Base-by-base conservation (phyloP, 2,888 invertebrate species). In the Tanytarsus gracilentus region DNA sequence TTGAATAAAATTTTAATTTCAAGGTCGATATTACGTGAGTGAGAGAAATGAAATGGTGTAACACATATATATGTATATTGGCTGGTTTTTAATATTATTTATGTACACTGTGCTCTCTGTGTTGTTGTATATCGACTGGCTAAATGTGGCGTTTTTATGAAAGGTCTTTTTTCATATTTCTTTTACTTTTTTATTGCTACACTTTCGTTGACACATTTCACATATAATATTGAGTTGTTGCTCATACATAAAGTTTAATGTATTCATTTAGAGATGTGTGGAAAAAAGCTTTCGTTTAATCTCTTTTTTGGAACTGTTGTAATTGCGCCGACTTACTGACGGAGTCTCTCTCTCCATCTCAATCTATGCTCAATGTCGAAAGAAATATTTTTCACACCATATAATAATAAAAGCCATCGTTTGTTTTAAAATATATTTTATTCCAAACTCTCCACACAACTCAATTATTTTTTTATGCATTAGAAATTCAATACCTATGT, bases 21-120 rank as follows among this genome's bases (percentile, higher is more conserved):
- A 58, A 58, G 58, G 58, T 58, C 58, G 58, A 44, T 48, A 40
- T 58, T 58, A 58, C 58, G 58, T 58, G 58, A 58, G 53, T 55
- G 53, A 55, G 58, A 29, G 58, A 58, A 58, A 58, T 58, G 58
- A 58, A 58, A 58, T 58, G 58, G 58, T 58, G 58, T 58, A 39
- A 49, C 49, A 49, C 40, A 30, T 8, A 33, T 33, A 14, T 3
- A 33, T 18, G 23, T 44, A 44, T 44, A 44, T 18, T 23, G 44
- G 44, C 44, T 44, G 44, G 44, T 44, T 44, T 44, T 40, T 33
- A 33, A 33, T 33, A 33, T 33, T 33, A 33, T 33, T 44, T 44
- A 44, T 44, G 44, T 44, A 44, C 44, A 23, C 21, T 23, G 11
- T 44, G 44, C 23, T n/a, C n/a, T n/a, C 5, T 33, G 33, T 44